Conservation (phyloP, 2,113 vertebrate species). For the Lonchura striata region DNA sequence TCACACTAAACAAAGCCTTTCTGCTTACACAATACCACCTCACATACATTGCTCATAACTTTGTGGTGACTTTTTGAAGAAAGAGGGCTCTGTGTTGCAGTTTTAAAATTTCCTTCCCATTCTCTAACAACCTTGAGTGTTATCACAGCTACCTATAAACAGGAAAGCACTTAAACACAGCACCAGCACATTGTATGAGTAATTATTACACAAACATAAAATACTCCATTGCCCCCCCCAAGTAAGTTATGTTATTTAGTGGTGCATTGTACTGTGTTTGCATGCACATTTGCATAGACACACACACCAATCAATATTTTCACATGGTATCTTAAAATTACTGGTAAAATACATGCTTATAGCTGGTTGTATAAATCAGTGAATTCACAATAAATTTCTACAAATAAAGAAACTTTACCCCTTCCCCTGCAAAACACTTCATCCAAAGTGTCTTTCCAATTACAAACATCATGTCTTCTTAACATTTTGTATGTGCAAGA, state of each 20-base stretch:
- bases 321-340: neutral
- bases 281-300: fast-evolving
- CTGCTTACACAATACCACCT: neutral
- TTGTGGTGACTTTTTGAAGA: neutral
- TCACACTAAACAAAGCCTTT: neutral
- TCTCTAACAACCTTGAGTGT: neutral
- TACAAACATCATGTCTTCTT: fast-evolving
- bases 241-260: neutral
- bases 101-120: neutral
- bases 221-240: neutral
- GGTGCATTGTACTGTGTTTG: too few species aligned
- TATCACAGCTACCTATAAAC: neutral
- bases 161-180: neutral
- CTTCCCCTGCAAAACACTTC: neutral
- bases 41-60: fast-evolving
- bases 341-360: neutral
- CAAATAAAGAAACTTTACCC: neutral
- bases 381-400: neutral
- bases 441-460: neutral
- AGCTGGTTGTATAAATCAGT: neutral
- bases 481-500: neutral
- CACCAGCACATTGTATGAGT: neutral
- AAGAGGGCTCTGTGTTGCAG: neutral
- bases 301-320: neutral
- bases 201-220: neutral